phyloP scores from a whole-genome alignment of 2,113 vertebrate species.

The Balaenoptera acutorostrata region DNA sequence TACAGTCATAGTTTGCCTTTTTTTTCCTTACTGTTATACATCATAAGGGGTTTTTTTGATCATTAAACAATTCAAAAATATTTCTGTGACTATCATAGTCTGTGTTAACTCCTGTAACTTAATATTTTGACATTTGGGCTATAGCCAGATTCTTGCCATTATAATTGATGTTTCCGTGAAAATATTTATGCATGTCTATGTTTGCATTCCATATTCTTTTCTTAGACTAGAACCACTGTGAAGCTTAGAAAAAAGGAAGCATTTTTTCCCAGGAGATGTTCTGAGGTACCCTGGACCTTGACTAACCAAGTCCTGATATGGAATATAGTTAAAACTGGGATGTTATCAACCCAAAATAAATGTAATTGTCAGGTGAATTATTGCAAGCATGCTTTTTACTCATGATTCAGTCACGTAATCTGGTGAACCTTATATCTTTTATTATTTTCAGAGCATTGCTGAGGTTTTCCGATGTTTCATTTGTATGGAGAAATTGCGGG shows the following conservation, averaged over 20 bases:
- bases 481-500: conserved; percentile 98
- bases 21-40: background rate
- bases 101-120: background rate
- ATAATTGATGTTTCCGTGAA: background rate
- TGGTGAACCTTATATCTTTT: background rate
- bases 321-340: background rate
- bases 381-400: conserved; percentile 7
- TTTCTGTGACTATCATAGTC: background rate
- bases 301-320: background rate
- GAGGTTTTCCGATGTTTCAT: conserved; percentile 99
- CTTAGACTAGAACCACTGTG: background rate
- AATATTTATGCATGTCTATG: background rate
- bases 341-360: background rate
- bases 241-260: background rate
- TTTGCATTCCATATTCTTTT: conserved; percentile 10
- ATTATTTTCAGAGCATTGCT: conserved; percentile 89
- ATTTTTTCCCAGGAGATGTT: background rate
- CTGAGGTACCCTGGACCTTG: background rate
- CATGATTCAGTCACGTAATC: background rate
- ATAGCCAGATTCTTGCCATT: background rate
- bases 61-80: background rate
- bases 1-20: background rate
- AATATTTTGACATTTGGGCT: background rate
- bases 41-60: background rate
- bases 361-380: background rate